Conservation (phyloP, 2,888 invertebrate genomes). For the Megaustenia siamemsis region DNA sequence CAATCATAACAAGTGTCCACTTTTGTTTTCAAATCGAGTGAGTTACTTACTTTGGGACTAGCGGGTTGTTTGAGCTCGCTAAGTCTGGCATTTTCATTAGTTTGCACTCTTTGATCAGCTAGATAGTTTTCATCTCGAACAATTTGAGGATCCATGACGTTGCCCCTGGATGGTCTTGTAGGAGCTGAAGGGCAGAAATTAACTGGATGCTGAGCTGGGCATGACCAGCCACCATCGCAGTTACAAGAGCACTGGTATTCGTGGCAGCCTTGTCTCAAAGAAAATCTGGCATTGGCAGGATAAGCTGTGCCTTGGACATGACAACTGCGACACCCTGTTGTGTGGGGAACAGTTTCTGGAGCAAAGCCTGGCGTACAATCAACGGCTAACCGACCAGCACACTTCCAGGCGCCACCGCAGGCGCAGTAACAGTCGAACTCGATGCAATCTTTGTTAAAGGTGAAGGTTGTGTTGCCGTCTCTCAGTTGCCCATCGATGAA, state of each 20-base stretch:
- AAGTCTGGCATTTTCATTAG: background rate
- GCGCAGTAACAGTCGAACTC: constrained; percentile 67
- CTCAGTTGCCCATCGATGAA: constrained; percentile 56
- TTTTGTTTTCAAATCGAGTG: background rate
- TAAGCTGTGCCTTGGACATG: constrained; percentile 62
- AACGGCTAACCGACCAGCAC: constrained; percentile 46
- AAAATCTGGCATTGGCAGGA: constrained; percentile 60
- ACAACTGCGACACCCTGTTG: constrained; percentile 64
- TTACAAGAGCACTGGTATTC: constrained; percentile 66
- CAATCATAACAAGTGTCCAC: constrained; percentile 49
- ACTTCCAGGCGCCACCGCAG: constrained; percentile 67
- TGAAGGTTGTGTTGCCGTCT: constrained; percentile 61
- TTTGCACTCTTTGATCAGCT: background rate
- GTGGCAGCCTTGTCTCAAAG: constrained; percentile 57
- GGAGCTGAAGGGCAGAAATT: constrained; percentile 52
- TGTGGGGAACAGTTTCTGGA: constrained; percentile 45
- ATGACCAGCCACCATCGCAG: constrained; percentile 69
- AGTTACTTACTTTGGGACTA: background rate
- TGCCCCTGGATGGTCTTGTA: background rate
- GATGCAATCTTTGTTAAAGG: constrained; percentile 62
- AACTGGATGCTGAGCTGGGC: constrained; percentile 59
- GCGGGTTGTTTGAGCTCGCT: background rate
- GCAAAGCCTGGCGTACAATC: constrained; percentile 50
- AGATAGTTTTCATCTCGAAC: constrained; percentile 8
- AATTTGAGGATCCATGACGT: constrained; percentile 25